Conservation (phyloP, 2,797 vertebrate species). For the Bradypodion pumilum region DNA sequence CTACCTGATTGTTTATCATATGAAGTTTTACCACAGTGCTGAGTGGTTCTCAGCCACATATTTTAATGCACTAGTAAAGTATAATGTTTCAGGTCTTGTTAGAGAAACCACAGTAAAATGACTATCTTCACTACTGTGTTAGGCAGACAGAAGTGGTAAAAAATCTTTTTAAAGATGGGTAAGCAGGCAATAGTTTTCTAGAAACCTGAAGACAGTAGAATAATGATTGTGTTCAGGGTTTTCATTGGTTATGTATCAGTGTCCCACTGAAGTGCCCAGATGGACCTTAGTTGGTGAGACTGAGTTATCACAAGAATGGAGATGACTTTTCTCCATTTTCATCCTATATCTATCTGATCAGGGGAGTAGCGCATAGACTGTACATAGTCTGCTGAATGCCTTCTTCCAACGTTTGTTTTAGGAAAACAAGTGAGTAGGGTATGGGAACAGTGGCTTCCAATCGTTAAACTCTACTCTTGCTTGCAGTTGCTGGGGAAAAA, state of each 20-base stretch:
- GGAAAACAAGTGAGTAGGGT: constrained; percentile 41
- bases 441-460: constrained; percentile 51
- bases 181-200: not conserved
- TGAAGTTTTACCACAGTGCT: constrained; percentile 45
- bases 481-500: constrained; percentile 52
- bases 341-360: not conserved
- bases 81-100: constrained; percentile 2
- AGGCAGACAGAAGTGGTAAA: constrained; percentile 76
- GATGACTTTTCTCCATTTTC: not conserved
- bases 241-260: not conserved
- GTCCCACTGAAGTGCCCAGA: not conserved
- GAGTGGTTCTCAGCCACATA: constrained; percentile 57
- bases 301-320: not conserved
- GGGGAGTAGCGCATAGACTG: not conserved
- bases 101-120: constrained; percentile 12
- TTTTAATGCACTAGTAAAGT: constrained; percentile 34
- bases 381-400: constrained; percentile 37
- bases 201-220: not conserved
- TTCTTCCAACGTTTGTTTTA: constrained; percentile 23
- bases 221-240: not conserved
- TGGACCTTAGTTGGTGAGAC: not conserved
- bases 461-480: constrained; percentile 55
- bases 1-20: constrained; percentile 39
- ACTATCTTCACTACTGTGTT: constrained; percentile 50
- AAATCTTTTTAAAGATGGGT: constrained; percentile 56